phyloP scores from a whole-genome alignment of 2,888 invertebrate species.

The Oxystoma pomonae region DNA sequence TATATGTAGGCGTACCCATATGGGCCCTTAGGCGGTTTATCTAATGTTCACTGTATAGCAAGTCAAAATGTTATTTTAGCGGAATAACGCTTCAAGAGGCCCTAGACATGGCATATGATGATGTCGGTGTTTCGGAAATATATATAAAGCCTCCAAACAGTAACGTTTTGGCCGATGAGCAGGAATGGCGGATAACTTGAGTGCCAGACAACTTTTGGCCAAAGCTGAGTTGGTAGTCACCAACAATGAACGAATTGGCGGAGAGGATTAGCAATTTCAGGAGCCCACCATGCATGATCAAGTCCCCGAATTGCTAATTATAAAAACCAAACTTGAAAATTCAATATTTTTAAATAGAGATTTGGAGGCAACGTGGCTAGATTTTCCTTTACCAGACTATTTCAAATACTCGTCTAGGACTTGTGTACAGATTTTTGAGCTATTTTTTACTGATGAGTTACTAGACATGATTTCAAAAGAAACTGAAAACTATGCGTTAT shows the following conservation, averaged over 20 bases:
- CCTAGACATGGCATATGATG: slow-evolving; percentile 8
- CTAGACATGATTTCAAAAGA: not conserved
- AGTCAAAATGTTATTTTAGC: slow-evolving; percentile 9
- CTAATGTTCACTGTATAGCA: too few species aligned
- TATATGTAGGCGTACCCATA: too few species aligned
- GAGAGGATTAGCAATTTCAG: too few species aligned
- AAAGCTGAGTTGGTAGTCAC: too few species aligned
- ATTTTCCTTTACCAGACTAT: not conserved
- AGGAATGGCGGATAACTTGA: slow-evolving; percentile 8
- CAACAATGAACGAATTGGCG: too few species aligned
- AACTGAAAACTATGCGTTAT: slow-evolving; percentile 6
- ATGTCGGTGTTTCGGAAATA: slow-evolving; percentile 6
- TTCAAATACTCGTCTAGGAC: not conserved
- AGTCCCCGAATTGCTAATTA: too few species aligned
- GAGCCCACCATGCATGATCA: too few species aligned
- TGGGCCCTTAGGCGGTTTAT: too few species aligned
- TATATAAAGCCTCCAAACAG: slow-evolving; percentile 8
- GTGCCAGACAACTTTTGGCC: slow-evolving; percentile 5
- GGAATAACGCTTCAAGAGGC: slow-evolving; percentile 9
- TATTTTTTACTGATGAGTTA: not conserved
- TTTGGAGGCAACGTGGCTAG: not conserved
- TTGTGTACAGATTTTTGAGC: not conserved
- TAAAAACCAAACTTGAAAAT: too few species aligned
- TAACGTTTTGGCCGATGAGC: not conserved
- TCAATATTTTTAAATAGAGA: not conserved